phyloP scores from a whole-genome alignment of 2,113 vertebrate species.

The Riparia riparia region DNA sequence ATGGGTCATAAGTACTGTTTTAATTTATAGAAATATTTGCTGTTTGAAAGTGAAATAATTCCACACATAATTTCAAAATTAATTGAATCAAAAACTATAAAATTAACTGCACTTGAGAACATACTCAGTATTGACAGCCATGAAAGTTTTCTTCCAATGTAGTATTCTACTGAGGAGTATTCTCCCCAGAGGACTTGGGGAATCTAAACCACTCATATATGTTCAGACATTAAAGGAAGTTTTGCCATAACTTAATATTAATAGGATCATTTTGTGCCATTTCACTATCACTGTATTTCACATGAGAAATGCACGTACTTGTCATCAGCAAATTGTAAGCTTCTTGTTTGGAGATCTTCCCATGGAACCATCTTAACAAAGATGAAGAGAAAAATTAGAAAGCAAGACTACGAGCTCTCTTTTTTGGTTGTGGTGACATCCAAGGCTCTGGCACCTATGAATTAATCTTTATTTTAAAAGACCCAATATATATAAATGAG shows the following conservation, averaged over 20 bases:
- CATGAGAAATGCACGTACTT: slow-evolving; percentile 78
- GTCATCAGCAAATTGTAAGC: slow-evolving; percentile 98
- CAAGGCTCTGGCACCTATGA: slow-evolving; percentile 32
- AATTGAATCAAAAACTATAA: background rate
- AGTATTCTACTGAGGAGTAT: background rate
- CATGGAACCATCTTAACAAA: slow-evolving; percentile 94
- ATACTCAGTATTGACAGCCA: background rate
- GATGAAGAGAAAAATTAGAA: slow-evolving; percentile 71
- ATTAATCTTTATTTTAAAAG: slow-evolving; percentile 50
- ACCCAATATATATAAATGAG: background rate
- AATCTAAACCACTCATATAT: background rate
- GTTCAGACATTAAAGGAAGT: background rate
- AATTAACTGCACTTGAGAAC: background rate
- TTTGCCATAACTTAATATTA: background rate
- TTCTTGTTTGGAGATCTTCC: slow-evolving; percentile 98
- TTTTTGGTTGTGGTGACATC: background rate
- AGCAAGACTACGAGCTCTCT: slow-evolving; percentile 32
- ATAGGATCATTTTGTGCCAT: background rate
- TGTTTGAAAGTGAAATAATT: background rate
- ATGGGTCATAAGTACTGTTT: background rate
- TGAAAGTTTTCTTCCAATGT: background rate
- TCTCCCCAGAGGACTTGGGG: background rate
- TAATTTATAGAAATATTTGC: background rate
- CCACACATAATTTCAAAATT: fast-evolving
- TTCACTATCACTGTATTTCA: background rate